Conservation (phyloP, 2,113 vertebrate genomes). For the Bos javanicus region DNA sequence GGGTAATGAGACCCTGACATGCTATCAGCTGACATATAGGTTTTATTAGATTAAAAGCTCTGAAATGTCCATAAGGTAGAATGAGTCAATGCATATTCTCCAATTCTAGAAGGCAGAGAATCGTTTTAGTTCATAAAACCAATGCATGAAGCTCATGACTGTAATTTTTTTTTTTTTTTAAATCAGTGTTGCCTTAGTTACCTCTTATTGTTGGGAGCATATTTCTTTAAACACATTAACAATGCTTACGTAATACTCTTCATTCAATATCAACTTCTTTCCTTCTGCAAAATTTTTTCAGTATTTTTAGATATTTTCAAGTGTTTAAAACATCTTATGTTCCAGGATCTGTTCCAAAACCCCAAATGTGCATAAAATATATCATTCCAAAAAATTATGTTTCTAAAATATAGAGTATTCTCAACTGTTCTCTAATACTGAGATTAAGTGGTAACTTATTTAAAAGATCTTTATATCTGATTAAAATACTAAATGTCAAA, state of each 20-base stretch:
- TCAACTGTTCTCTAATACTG: background rate
- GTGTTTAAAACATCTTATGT: background rate
- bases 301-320: background rate
- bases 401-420: background rate
- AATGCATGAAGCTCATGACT: background rate
- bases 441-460: background rate
- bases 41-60: slow-evolving; percentile 63
- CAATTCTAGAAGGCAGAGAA: background rate
- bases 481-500: background rate
- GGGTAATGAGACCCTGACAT: slow-evolving; percentile 19
- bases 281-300: background rate
- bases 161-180: background rate
- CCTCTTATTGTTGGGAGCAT: background rate
- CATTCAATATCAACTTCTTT: background rate
- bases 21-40: background rate
- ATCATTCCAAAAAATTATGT: background rate
- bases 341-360: background rate
- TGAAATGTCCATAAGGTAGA: slow-evolving; percentile 40
- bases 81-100: background rate
- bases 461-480: background rate
- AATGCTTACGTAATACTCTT: background rate
- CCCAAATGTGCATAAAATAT: background rate
- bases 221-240: slow-evolving; percentile 1
- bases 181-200: background rate
- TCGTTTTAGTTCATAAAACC: slow-evolving; percentile 47